Base-by-base conservation (phyloP, 2,888 invertebrate species). In the Cheilosia grossa region DNA sequence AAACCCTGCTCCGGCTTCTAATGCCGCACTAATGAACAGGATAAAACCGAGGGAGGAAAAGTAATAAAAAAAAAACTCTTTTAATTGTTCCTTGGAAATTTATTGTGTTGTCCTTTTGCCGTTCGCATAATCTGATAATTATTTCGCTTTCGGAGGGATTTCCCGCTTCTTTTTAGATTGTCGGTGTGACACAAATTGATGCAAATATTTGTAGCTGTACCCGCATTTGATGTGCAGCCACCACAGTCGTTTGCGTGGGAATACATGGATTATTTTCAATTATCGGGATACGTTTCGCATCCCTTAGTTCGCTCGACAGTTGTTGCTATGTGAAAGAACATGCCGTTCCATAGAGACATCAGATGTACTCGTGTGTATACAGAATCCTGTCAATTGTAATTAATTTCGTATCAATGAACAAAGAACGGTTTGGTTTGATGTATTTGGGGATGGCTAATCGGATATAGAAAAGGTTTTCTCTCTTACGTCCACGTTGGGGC, bases 1-100 rank as follows among this genome's bases (percentile, higher is more conserved):
- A 17, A 9, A 24, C n/a, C 21, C n/a, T 17, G 17, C 44, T 44
- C 44, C 47, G 17, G 9, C 19, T 17, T 17, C 19, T 17, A n/a
- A 27, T 21, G n/a, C 40, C 72, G 27, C 17, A 15, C 56, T 63
- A 75, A 70, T 75, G 56, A 64, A 70, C 70, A 70, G 58, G 51
- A 82, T 70, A 82, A 82, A 56, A 37, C 37, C 51, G 30, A 27
- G 6, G 59, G 33, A 27, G 21, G 59, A 59, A n/a, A 1, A 10
- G 7, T 1, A 30, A 2, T 6, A 30, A 42, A 42, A 33, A 19
- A 53, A 44, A 58, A 70, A 75, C 63, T 44, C 54, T 75, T 81
- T 77, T 85, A 85, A 85, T 85, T 85, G 85, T 85, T 59, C 72
- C 53, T 75, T 53, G n/a, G 49, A 66, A 85, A 80, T 85, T 81